A percentile compares a stretch with the other conserved stretches of the same genome.
Conservation (phyloP, 35 echinoderm and acorn worm species). For the Apostichopus californicus region DNA sequence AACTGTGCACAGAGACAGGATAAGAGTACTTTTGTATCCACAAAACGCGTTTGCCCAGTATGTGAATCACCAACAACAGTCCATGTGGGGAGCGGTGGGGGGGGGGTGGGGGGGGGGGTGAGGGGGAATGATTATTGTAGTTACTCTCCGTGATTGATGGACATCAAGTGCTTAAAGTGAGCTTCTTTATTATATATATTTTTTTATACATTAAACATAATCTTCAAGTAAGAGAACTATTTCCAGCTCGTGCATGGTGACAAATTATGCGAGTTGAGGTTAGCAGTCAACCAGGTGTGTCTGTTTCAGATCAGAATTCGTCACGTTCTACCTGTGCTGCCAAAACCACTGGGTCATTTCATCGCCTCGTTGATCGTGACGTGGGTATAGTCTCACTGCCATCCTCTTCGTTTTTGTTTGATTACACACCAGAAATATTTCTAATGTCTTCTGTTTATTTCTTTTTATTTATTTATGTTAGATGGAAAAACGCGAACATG, state of each 20-base stretch:
- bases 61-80: too few species aligned
- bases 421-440: constrained; percentile 37
- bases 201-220: too few species aligned
- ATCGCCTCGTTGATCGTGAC: constrained; percentile 43
- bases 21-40: too few species aligned
- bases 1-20: too few species aligned
- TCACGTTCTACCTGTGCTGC: constrained; percentile 9
- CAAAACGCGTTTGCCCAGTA: too few species aligned
- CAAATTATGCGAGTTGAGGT: constrained; percentile 35
- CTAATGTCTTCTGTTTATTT: constrained; percentile 11
- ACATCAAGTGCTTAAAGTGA: too few species aligned
- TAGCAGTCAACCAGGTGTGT: constrained; percentile 36
- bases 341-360: constrained; percentile 28
- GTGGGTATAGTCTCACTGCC: background rate
- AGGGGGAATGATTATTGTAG: too few species aligned
- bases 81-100: too few species aligned
- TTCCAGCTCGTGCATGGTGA: background rate
- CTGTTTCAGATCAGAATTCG: constrained; percentile 27
- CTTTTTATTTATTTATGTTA: constrained; percentile 29
- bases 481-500: background rate
- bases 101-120: too few species aligned
- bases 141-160: too few species aligned
- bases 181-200: too few species aligned
- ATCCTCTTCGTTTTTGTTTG: background rate
- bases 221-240: too few species aligned